Evolutionary conservation across 2,797 vertebrate species (phyloP).

Genomic region (Cirrhinus mrigala): DNA sequence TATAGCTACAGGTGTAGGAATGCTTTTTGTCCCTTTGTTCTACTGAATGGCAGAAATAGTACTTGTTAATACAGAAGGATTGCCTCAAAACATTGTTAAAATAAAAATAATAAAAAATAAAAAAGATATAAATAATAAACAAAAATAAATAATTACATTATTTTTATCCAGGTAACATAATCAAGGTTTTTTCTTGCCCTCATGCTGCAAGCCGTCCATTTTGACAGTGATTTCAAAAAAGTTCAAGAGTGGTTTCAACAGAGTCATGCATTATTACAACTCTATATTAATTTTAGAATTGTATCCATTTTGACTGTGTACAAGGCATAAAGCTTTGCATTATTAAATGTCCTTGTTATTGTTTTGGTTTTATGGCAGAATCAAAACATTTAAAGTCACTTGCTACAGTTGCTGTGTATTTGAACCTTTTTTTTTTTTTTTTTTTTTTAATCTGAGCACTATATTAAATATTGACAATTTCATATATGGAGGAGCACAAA

Average conservation of each 20-base stretch:
- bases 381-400: neutral
- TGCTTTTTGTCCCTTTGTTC: neutral
- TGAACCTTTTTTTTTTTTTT: neutral
- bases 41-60: neutral
- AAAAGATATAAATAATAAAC: neutral
- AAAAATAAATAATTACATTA: neutral
- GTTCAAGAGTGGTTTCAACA: neutral
- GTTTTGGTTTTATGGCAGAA: neutral
- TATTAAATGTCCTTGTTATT: neutral
- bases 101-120: too few species aligned
- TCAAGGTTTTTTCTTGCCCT: neutral
- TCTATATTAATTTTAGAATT: too few species aligned
- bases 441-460: neutral
- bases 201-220: neutral
- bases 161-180: neutral
- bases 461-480: neutral
- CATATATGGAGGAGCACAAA: too few species aligned
- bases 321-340: too few species aligned
- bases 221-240: neutral
- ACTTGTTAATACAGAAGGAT: too few species aligned
- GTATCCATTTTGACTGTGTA: too few species aligned
- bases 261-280: too few species aligned
- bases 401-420: too few species aligned
- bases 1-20: neutral
- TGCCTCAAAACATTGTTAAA: too few species aligned